These are phyloP conservation scores for Zoanthus gigantus DNA, from an alignment of 92 coral and sea anemone species.

Conservation along the genomic window DNA sequence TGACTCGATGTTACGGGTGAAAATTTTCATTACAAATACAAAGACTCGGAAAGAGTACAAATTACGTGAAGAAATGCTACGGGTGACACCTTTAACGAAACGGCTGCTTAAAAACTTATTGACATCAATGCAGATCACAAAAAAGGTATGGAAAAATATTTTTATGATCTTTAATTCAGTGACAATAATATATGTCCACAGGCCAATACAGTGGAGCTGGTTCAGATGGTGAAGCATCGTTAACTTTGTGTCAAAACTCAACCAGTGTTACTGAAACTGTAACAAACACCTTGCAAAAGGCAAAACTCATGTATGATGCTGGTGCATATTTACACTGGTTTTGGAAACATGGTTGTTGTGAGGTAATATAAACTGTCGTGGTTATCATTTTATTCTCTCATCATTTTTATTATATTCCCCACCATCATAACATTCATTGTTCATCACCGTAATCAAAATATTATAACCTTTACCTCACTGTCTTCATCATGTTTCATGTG, in stretches of 20 bases:
- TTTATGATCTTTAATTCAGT: not conserved
- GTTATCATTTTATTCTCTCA: not conserved
- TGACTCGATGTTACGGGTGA: too few species aligned
- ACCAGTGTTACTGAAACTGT: conserved; percentile 73
- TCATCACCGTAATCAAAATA: not conserved
- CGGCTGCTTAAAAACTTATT: too few species aligned
- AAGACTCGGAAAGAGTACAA: too few species aligned
- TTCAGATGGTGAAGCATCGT: conserved; percentile 70
- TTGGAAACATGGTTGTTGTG: conserved; percentile 84
- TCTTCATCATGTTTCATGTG: not conserved
- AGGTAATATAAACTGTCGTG: conserved; percentile 51
- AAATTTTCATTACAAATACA: too few species aligned
- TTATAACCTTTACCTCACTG: not conserved
- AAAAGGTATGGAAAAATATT: too few species aligned
- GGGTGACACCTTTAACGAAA: too few species aligned
- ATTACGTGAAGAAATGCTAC: too few species aligned
- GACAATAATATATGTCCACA: not conserved
- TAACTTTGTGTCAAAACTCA: conserved; percentile 86
- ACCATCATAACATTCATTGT: not conserved
- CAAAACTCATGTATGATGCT: conserved; percentile 81
- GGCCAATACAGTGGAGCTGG: conserved; percentile 81
- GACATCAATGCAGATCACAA: too few species aligned
- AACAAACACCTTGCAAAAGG: conserved; percentile 60
- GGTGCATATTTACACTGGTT: conserved; percentile 94
- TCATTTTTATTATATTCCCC: not conserved